Conservation (phyloP, 2,888 invertebrate species). For the Terebella lapidaria region DNA sequence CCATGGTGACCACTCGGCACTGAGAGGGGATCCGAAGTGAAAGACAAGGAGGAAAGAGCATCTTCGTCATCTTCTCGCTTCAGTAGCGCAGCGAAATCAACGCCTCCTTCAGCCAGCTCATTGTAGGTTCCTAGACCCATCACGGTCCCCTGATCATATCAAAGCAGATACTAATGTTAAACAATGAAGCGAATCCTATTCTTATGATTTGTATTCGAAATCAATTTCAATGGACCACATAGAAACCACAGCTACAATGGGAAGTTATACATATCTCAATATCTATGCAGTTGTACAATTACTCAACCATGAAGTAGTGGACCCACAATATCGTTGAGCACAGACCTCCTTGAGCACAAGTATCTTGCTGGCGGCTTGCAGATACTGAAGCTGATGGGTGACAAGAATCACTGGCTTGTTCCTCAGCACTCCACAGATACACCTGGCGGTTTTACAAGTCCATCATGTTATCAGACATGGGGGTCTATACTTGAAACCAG, state of each 20-base stretch:
- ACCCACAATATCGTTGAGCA: not conserved
- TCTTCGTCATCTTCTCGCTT: conserved; percentile 35
- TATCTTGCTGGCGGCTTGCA: conserved; percentile 52
- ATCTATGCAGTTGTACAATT: too few relatives aligned
- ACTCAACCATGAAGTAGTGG: too few relatives aligned
- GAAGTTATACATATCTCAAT: too few relatives aligned
- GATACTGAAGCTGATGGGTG: conserved; percentile 79
- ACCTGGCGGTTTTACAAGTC: conserved; percentile 30
- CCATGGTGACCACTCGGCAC: not conserved
- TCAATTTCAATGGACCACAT: too few relatives aligned
- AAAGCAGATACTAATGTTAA: not conserved
- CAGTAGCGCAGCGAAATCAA: conserved; percentile 44
- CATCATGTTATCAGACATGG: too few relatives aligned
- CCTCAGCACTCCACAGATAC: conserved; percentile 64
- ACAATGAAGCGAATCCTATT: too few relatives aligned
- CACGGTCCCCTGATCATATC: conserved; percentile 1
- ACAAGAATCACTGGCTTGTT: conserved; percentile 72
- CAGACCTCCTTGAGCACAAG: conserved; percentile 52
- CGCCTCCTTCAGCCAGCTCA: conserved; percentile 40
- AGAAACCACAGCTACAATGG: too few relatives aligned
- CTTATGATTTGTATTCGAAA: too few relatives aligned
- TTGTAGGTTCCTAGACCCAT: conserved; percentile 43
- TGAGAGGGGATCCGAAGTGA: not conserved
- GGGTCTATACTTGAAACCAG: too few relatives aligned
- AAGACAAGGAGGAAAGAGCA: not conserved